Conservation (phyloP, 2,113 vertebrate species). For the Dascyllus trimaculatus region DNA sequence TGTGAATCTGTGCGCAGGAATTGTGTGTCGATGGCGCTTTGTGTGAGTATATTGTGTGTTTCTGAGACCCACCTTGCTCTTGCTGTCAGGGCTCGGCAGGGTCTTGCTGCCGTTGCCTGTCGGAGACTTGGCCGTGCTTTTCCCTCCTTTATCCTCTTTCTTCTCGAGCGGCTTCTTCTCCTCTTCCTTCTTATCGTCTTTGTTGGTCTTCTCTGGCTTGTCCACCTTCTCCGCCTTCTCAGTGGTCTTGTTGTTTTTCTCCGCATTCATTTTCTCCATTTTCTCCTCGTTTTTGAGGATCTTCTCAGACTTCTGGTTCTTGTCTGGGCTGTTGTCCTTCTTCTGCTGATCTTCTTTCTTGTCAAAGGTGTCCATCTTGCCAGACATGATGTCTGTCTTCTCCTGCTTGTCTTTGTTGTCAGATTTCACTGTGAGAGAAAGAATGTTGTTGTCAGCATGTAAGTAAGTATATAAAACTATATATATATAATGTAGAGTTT, state of each 20-base stretch:
- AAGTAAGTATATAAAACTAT: background rate
- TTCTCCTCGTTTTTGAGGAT: conserved; percentile 79
- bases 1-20: conserved; percentile 6
- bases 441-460: conserved; percentile 1
- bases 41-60: conserved; percentile 5
- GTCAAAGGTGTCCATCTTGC: conserved; percentile 57
- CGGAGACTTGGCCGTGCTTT: conserved; percentile 73
- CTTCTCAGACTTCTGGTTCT: conserved; percentile 76
- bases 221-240: conserved; percentile 79
- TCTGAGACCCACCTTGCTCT: conserved; percentile 88
- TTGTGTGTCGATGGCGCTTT: conserved; percentile 17
- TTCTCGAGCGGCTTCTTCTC: conserved; percentile 75
- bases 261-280: conserved; percentile 65
- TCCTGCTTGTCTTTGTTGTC: conserved; percentile 81
- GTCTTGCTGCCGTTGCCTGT: conserved; percentile 87
- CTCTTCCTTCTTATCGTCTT: conserved; percentile 79
- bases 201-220: conserved; percentile 82
- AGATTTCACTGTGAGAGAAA: conserved; percentile 76
- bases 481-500: background rate
- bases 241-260: conserved; percentile 71
- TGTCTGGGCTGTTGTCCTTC: conserved; percentile 64
- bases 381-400: conserved; percentile 62
- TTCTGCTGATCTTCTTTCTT: conserved; percentile 77
- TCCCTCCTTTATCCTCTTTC: conserved; percentile 79
- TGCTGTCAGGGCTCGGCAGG: conserved; percentile 90